Percentiles rank a stretch among this genome's conserved stretches.
These are phyloP conservation scores for Tachina fera DNA, from an alignment of 2,888 invertebrate species.

Conservation along the genomic window DNA sequence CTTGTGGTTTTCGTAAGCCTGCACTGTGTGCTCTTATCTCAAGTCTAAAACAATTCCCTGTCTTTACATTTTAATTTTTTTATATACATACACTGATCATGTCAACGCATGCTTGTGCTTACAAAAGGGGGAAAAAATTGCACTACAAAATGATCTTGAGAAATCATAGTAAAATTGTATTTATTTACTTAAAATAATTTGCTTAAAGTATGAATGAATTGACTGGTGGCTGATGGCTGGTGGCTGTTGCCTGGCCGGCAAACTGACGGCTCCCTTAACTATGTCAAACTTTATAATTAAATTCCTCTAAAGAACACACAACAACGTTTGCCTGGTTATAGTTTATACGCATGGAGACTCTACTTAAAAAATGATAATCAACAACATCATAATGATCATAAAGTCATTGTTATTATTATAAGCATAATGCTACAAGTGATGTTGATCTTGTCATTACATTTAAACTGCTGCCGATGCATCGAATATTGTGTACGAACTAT, in stretches of 20 bases:
- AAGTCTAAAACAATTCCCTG: not conserved
- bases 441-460: slow-evolving; percentile 66
- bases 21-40: slow-evolving; percentile 5
- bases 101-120: slow-evolving; percentile 68
- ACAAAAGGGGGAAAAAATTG: slow-evolving; percentile 5
- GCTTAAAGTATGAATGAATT: slow-evolving; percentile 56
- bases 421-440: slow-evolving; percentile 48
- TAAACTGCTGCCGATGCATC: slow-evolving; percentile 64
- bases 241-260: slow-evolving; percentile 8
- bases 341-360: slow-evolving; percentile 34
- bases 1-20: slow-evolving; percentile 25
- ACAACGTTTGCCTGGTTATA: slow-evolving; percentile 7
- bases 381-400: slow-evolving; percentile 28
- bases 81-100: slow-evolving; percentile 49
- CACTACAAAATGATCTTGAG: slow-evolving; percentile 52
- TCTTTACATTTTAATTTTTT: slow-evolving; percentile 19
- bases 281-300: slow-evolving; percentile 51
- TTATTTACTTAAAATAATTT: slow-evolving; percentile 62
- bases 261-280: slow-evolving; percentile 44
- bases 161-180: slow-evolving; percentile 64
- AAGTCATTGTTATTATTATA: slow-evolving; percentile 39
- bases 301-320: slow-evolving; percentile 48
- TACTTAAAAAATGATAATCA: slow-evolving; percentile 26
- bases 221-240: not conserved
- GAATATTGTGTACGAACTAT: slow-evolving; percentile 20